Percentiles rank a stretch among this genome's conserved stretches.
These are phyloP conservation scores for Phalera bucephala DNA, from an alignment of 2,888 invertebrate species.

Conservation along the genomic window DNA sequence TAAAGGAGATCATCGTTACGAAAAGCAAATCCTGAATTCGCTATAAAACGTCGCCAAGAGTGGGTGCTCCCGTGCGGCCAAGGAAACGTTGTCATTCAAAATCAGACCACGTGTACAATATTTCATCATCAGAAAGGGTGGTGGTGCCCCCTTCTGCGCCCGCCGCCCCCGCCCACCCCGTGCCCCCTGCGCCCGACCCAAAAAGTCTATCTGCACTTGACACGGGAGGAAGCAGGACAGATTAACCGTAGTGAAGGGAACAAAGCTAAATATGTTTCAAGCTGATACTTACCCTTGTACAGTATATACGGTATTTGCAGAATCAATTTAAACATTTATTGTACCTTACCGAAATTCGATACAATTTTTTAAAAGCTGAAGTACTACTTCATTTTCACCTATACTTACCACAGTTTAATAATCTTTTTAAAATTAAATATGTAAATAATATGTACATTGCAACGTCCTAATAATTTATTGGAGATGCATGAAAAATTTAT, in stretches of 20 bases:
- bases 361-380: too few species aligned
- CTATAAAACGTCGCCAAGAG: slow-evolving; percentile 71
- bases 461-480: too few species aligned
- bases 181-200: slow-evolving; percentile 61
- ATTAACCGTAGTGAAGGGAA: slow-evolving; percentile 82
- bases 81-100: slow-evolving; percentile 87
- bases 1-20: slow-evolving; percentile 57
- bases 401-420: too few species aligned
- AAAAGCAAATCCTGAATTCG: slow-evolving; percentile 66
- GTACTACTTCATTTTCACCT: too few species aligned
- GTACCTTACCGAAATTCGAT: too few species aligned
- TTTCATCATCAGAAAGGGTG: slow-evolving; percentile 86
- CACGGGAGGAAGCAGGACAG: slow-evolving; percentile 82
- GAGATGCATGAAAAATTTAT: too few species aligned
- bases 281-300: slow-evolving; percentile 72
- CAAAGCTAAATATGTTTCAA: slow-evolving; percentile 83
- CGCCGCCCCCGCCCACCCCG: slow-evolving; percentile 34
- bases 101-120: slow-evolving; percentile 89
- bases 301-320: slow-evolving; percentile 55
- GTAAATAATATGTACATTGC: too few species aligned
- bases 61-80: slow-evolving; percentile 67
- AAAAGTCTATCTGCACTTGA: slow-evolving; percentile 83
- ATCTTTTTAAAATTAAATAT: too few species aligned
- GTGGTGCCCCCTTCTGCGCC: slow-evolving; percentile 41
- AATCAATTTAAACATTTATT: slow-evolving; percentile 14